phyloP scores from a whole-genome alignment of 2,888 invertebrate genomes.

The Andrena bicolor region DNA sequence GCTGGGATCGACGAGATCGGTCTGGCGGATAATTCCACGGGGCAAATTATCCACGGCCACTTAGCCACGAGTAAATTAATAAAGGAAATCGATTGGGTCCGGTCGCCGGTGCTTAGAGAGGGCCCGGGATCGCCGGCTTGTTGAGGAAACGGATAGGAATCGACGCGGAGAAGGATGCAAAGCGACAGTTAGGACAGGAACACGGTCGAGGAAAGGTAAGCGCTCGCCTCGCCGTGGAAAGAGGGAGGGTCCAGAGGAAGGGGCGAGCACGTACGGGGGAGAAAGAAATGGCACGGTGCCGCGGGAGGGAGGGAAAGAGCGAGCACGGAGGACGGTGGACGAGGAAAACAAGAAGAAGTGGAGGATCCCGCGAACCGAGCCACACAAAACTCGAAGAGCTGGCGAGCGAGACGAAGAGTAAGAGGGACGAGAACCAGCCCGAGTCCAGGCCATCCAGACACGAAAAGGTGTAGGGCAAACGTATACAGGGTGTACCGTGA shows the following conservation, averaged over 20 bases:
- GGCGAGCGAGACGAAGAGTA: conserved; percentile 68
- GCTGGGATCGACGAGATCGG: conserved; percentile 23
- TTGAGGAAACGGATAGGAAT: conserved; percentile 54
- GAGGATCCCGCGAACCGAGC: conserved; percentile 66
- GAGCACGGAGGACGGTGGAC: conserved; percentile 45
- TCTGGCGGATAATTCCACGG: conserved; percentile 15
- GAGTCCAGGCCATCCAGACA: conserved; percentile 66
- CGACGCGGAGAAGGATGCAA: conserved; percentile 61
- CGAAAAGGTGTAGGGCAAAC: conserved; percentile 70
- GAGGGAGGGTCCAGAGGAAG: conserved; percentile 13
- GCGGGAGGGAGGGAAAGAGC: conserved; percentile 38
- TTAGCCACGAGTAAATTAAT: conserved; percentile 54
- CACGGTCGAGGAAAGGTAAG: conserved; percentile 61
- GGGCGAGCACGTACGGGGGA: conserved; percentile 14
- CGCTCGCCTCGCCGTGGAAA: conserved; percentile 27
- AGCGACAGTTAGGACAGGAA: conserved; percentile 69
- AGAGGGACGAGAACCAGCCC: conserved; percentile 71
- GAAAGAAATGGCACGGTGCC: conserved; percentile 34
- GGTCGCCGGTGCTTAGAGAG: conserved; percentile 18
- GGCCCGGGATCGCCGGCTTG: conserved; percentile 34
- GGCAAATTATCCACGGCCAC: conserved; percentile 10
- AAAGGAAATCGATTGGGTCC: conserved; percentile 31
- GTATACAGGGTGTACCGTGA: conserved; percentile 69
- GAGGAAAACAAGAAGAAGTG: conserved; percentile 70
- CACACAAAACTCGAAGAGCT: conserved; percentile 71